Evolutionary conservation across 1,140 invertebrate genomes (phyloP), one percentile per base, ranked within the genome.

Genomic region (Metaphire vulgaris): DNA sequence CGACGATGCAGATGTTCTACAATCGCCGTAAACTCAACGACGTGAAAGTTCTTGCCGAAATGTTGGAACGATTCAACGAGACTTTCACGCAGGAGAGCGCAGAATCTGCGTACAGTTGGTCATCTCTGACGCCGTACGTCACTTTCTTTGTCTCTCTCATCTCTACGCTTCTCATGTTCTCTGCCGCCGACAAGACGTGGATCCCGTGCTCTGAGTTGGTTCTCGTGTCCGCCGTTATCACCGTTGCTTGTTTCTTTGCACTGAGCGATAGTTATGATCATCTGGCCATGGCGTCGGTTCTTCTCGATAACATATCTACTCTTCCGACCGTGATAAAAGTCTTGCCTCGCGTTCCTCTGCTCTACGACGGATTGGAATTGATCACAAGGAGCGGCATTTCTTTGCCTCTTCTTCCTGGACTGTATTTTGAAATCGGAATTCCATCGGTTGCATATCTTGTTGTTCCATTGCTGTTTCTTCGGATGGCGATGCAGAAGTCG

Each of bases 1-100:
- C 90, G 33, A 92, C 91, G 0, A 92, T 92, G 79, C 91, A 91
- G 84, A 92, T 92, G 89, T 73, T 76, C 56, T 76, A 76, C 68
- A 41, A 31, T 26, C 32, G 34, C 2, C 33, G 72, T 41, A 73
- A 73, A 41, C 72, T 74, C 56, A 28, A 26, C 56, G 64, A 74
- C 31, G 72, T 77, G 0, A 66, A 56, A 33, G 76, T 26, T n/a
- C 34, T 77, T 26, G 76, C 76, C 33, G 72, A 77, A 15, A 68
- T 77, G 76, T 65, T 77, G 30, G 66, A 34, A 1, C 26, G 72
- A 30, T 77, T 77, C 66, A 72, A 41, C 66, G 64, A 74, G 15
- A 74, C 72, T 2, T 65, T 77, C 68, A 65, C 32, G 65, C 30
- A 41, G 26, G 76, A 77, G 33, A 74, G 31, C 66, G 72, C 72